Evolutionary conservation across 2,113 vertebrate genomes (phyloP).

Genomic region (Coptodon rendalli): DNA sequence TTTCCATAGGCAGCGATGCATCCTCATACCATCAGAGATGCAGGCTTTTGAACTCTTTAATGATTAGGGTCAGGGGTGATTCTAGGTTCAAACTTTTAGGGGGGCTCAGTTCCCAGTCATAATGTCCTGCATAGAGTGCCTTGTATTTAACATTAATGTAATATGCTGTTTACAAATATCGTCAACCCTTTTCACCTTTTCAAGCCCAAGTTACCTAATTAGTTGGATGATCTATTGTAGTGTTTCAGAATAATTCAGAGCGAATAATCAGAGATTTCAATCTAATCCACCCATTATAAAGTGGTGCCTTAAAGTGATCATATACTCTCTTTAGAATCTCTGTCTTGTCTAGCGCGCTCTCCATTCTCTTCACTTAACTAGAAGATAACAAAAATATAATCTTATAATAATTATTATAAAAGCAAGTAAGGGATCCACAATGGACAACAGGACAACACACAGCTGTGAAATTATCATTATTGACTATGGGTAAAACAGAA

Average conservation of each 20-base stretch:
- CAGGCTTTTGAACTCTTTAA: not conserved
- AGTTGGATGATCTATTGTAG: not conserved
- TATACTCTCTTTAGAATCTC: not conserved
- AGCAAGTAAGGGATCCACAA: not conserved
- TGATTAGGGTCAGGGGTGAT: accelerated
- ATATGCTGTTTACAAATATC: not conserved
- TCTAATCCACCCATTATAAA: not conserved
- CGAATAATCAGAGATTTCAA: not conserved
- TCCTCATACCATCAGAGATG: not conserved
- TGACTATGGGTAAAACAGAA: not conserved
- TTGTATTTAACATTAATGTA: not conserved
- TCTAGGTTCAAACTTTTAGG: not conserved
- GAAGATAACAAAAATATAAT: not conserved
- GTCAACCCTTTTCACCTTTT: not conserved
- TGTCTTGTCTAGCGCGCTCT: not conserved
- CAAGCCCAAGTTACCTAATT: not conserved
- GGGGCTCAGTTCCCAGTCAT: not conserved
- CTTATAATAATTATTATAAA: not conserved
- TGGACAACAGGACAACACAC: not conserved
- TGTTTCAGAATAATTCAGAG: not conserved
- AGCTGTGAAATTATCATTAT: not conserved
- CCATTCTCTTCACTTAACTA: not conserved
- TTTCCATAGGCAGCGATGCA: not conserved
- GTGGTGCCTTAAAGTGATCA: not conserved
- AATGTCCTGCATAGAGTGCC: not conserved